Evolutionary conservation across 2,888 invertebrate genomes (phyloP).

Genomic region (Drosophila eohydei): DNA sequence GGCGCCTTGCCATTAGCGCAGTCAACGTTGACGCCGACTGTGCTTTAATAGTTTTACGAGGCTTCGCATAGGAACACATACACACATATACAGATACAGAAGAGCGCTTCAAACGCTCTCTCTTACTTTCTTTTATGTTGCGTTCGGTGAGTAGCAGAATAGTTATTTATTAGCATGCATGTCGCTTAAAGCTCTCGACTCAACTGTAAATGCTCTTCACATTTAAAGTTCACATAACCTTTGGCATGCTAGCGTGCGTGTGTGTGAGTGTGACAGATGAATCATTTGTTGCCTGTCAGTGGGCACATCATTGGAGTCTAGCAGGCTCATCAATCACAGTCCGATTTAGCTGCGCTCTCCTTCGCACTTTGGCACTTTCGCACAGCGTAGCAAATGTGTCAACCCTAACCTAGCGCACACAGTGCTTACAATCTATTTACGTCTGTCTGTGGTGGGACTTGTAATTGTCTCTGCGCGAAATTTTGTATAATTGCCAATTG

Average conservation of each 20-base stretch:
- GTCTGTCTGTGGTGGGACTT: slow-evolving; percentile 32
- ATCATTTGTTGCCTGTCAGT: slow-evolving; percentile 71
- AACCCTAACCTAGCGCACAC: slow-evolving; percentile 60
- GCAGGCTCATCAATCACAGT: slow-evolving; percentile 55
- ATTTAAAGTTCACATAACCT: slow-evolving; percentile 56
- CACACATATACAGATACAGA: neutral
- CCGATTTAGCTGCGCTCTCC: slow-evolving; percentile 26
- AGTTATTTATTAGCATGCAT: slow-evolving; percentile 54
- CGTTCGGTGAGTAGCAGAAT: slow-evolving; percentile 33
- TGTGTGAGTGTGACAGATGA: slow-evolving; percentile 47
- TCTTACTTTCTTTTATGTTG: neutral
- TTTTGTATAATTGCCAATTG: slow-evolving; percentile 81
- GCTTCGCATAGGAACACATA: slow-evolving; percentile 4
- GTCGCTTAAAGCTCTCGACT: slow-evolving; percentile 33
- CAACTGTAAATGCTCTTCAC: slow-evolving; percentile 51
- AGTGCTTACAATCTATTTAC: slow-evolving; percentile 54
- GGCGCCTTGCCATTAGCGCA: slow-evolving; percentile 59
- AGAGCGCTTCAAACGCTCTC: neutral
- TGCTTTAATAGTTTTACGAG: slow-evolving; percentile 50
- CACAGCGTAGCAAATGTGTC: slow-evolving; percentile 38
- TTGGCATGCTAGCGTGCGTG: slow-evolving; percentile 11
- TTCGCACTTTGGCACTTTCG: slow-evolving; percentile 1
- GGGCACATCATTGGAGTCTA: slow-evolving; percentile 70
- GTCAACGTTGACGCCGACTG: slow-evolving; percentile 38
- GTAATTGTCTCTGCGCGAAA: slow-evolving; percentile 73